These are phyloP conservation scores for Sorex fumeus DNA, from an alignment of 2,113 vertebrate genomes.

Conservation along the genomic window DNA sequence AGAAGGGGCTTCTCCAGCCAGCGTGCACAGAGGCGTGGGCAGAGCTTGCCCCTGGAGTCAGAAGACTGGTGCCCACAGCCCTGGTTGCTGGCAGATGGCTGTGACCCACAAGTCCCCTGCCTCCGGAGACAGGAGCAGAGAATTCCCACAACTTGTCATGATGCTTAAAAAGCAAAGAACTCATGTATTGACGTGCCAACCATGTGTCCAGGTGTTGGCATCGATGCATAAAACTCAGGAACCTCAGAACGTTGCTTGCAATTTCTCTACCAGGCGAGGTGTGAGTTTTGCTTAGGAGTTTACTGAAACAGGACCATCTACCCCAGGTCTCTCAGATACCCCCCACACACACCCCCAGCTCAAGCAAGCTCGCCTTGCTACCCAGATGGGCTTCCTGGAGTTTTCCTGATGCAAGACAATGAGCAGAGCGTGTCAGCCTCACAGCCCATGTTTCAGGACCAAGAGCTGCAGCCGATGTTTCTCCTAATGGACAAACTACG, in stretches of 20 bases:
- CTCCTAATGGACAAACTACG: constrained; percentile 85
- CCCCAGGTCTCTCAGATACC: background rate
- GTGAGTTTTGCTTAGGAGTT: background rate
- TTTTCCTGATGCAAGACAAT: constrained; percentile 76
- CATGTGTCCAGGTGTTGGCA: background rate
- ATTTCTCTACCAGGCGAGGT: constrained; percentile 50
- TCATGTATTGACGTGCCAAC: constrained; percentile 15
- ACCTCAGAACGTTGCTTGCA: background rate
- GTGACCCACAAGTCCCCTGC: too few relatives aligned
- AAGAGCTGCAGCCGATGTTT: constrained; percentile 83
- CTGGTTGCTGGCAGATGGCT: too few relatives aligned
- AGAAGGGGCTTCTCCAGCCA: background rate
- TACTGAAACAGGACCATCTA: constrained; percentile 76
- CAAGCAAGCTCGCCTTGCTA: background rate
- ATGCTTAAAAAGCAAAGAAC: constrained; percentile 42
- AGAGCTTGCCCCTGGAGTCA: constrained; percentile 10
- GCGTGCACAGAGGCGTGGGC: constrained; percentile 55
- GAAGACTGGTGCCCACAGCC: background rate
- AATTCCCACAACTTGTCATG: background rate
- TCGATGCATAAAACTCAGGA: background rate
- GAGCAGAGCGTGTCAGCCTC: constrained; percentile 74
- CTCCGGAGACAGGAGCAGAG: background rate
- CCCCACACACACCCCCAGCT: background rate
- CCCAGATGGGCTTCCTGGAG: constrained; percentile 62
- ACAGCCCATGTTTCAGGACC: constrained; percentile 81